Conservation (phyloP, 1,140 invertebrate species). For the Drosophila elegans region DNA sequence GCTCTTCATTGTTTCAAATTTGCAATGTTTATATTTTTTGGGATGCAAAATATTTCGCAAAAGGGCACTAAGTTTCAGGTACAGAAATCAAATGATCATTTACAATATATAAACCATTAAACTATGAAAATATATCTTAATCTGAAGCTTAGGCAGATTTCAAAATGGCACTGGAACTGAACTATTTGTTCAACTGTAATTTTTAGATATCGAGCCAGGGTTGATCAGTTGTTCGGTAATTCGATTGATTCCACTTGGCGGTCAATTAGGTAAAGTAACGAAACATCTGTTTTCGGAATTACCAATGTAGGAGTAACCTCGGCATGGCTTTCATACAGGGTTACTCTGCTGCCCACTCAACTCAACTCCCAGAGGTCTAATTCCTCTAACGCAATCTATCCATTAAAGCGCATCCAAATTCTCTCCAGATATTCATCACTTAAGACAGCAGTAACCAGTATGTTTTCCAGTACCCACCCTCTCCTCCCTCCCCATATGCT, state of each 20-base stretch:
- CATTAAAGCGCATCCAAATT: constrained; percentile 49
- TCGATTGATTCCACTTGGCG: constrained; percentile 46
- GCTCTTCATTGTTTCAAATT: no score
- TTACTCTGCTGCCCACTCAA: constrained; percentile 18
- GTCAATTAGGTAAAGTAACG: constrained; percentile 44
- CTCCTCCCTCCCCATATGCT: background rate
- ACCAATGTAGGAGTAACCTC: constrained; percentile 20
- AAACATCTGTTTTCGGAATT: constrained; percentile 49
- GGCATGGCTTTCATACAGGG: background rate
- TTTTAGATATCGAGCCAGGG: background rate
- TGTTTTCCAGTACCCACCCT: constrained; percentile 3
- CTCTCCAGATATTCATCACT: constrained; percentile 74
- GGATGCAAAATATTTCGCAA: no score
- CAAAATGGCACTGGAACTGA: background rate
- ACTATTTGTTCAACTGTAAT: background rate
- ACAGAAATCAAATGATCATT: no score
- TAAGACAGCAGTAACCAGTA: constrained; percentile 53
- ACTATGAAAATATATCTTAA: no score
- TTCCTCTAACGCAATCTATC: constrained; percentile 44
- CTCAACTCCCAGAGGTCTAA: constrained; percentile 26
- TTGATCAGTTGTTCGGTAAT: constrained; percentile 5
- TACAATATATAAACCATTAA: no score
- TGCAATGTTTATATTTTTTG: no score
- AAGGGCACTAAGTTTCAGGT: no score
- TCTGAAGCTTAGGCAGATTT: no score